Percentiles rank a stretch among this genome's conserved stretches.
phyloP scores from a whole-genome alignment of 2,797 vertebrate genomes.

The Natrix natrix region DNA sequence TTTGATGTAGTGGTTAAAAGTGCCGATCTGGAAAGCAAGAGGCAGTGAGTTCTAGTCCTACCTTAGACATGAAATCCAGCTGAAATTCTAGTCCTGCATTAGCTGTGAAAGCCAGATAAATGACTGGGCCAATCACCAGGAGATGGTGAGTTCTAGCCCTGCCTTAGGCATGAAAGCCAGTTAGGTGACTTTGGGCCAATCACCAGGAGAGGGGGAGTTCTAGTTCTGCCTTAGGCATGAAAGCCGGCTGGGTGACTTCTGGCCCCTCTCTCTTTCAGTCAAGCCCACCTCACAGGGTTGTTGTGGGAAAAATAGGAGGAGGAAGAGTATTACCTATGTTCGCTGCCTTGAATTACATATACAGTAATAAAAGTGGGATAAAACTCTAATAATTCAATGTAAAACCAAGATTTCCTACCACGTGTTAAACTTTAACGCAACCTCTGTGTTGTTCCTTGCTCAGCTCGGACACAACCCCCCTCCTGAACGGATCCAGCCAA shows the following conservation, averaged over 20 bases:
- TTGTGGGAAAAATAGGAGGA: not conserved
- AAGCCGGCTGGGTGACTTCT: not conserved
- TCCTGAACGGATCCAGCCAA: conserved; percentile 95
- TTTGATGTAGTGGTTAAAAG: not conserved
- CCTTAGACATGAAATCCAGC: too few relatives aligned
- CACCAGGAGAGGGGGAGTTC: not conserved
- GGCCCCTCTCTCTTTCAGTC: too few relatives aligned
- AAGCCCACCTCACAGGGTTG: not conserved
- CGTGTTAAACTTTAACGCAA: fast-evolving
- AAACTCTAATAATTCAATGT: not conserved
- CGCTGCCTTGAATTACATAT: not conserved
- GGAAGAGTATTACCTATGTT: not conserved
- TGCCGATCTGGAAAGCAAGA: not conserved
- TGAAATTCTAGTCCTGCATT: not conserved
- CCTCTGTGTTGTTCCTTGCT: conserved; percentile 35
- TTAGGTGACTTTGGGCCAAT: too few relatives aligned
- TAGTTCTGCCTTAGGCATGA: not conserved
- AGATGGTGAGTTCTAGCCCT: too few relatives aligned
- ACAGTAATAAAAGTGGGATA: not conserved
- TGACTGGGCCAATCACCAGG: too few relatives aligned
- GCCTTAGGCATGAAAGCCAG: too few relatives aligned
- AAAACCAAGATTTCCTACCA: not conserved
- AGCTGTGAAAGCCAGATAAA: too few relatives aligned
- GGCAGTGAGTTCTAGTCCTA: too few relatives aligned
- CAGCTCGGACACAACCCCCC: conserved; percentile 94